Evolutionary conservation across 2,113 vertebrate species (phyloP).

Genomic region (Ammospiza nelsoni): DNA sequence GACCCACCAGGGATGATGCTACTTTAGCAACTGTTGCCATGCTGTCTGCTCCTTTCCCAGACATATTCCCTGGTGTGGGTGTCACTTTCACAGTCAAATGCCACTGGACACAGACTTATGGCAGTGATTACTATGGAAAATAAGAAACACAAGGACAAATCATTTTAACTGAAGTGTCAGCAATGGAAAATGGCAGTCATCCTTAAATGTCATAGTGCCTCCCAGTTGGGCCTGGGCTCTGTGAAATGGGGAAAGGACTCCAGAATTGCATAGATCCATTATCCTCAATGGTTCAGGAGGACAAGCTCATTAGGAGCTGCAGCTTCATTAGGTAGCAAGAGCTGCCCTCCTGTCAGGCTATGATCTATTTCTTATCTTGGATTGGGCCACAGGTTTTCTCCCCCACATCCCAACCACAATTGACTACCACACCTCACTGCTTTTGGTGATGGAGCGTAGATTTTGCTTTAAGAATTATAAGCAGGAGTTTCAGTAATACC

Average conservation of each 20-base stretch:
- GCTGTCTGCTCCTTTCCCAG: neutral
- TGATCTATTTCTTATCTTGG: neutral
- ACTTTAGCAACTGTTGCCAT: neutral
- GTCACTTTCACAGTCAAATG: constrained; percentile 33
- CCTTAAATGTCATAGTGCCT: neutral
- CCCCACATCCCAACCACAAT: neutral
- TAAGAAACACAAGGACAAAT: constrained; percentile 20
- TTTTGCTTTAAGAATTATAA: neutral
- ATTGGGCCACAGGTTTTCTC: neutral
- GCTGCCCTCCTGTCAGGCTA: neutral
- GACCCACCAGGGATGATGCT: neutral
- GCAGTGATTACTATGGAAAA: neutral
- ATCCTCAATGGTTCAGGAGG: neutral
- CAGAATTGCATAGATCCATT: constrained; percentile 15
- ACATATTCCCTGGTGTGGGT: neutral
- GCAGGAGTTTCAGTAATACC: neutral
- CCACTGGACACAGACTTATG: constrained; percentile 4
- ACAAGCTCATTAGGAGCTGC: constrained; percentile 20
- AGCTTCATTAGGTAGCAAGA: constrained; percentile 15
- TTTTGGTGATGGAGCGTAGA: neutral
- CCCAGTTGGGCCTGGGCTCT: neutral
- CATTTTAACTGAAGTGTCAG: neutral
- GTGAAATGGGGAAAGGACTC: neutral
- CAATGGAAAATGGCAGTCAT: constrained; percentile 4
- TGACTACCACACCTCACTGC: neutral